Evolutionary conservation across 2,113 vertebrate genomes (phyloP).

Genomic region (Sisor rabdophorus): DNA sequence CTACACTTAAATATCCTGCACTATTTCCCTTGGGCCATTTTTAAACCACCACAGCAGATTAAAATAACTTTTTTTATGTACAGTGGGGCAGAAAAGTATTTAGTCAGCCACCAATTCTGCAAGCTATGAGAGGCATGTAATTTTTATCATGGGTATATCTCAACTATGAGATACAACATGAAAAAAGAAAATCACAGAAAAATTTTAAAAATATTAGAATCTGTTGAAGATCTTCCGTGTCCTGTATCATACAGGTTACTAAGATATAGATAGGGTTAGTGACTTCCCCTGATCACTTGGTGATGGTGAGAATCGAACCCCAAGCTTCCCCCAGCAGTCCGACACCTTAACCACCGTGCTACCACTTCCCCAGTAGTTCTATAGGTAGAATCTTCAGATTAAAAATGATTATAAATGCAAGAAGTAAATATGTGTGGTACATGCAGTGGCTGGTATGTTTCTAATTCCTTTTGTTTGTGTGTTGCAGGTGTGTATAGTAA

Average conservation of each 20-base stretch:
- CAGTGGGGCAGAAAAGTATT: too few species aligned
- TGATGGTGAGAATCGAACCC: too few species aligned
- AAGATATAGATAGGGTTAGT: neutral
- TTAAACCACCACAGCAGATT: conserved; percentile 36
- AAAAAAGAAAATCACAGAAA: too few species aligned
- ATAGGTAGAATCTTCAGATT: neutral
- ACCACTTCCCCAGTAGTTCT: neutral
- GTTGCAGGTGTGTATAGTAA: conserved; percentile 44
- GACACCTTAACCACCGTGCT: too few species aligned
- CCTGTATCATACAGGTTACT: neutral
- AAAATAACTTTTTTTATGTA: conserved; percentile 38
- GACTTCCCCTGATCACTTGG: neutral
- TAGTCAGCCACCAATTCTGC: too few species aligned
- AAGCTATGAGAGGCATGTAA: too few species aligned
- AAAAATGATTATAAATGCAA: neutral
- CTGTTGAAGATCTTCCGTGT: neutral
- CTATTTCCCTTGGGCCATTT: conserved; percentile 49
- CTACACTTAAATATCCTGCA: conserved; percentile 46
- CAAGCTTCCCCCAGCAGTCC: neutral
- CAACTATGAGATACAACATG: too few species aligned
- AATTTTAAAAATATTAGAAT: too few species aligned
- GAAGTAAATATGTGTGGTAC: neutral
- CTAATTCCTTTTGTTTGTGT: conserved; percentile 35
- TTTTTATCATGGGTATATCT: too few species aligned
- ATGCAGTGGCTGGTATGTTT: neutral